Evolutionary conservation across 2,113 vertebrate species (phyloP).

Genomic region (Etheostoma cragini): DNA sequence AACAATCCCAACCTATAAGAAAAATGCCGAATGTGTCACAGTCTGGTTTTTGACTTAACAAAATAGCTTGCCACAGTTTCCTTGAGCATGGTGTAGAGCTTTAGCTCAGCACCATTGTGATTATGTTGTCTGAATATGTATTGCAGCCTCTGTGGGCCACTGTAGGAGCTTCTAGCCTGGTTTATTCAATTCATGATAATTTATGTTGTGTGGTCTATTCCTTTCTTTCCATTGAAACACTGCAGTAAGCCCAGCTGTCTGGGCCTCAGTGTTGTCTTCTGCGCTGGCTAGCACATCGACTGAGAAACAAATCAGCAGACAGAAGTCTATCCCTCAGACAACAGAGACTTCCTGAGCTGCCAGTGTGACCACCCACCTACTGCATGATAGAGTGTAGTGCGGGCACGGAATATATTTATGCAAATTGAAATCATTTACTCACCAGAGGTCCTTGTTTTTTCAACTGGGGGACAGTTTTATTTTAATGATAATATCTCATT

Average conservation of each 20-base stretch:
- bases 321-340: constrained; percentile 18
- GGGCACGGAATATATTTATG: constrained; percentile 42
- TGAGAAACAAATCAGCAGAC: constrained; percentile 19
- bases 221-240: neutral
- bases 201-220: constrained; percentile 10
- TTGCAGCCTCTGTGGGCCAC: neutral
- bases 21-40: neutral
- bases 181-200: constrained; percentile 12
- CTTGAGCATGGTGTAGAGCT: neutral
- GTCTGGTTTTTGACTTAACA: neutral
- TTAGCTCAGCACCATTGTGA: neutral
- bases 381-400: constrained; percentile 4
- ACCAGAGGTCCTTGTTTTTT: neutral
- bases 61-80: neutral
- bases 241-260: neutral
- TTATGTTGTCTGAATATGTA: neutral
- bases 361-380: constrained; percentile 30
- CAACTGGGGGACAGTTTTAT: constrained; percentile 18
- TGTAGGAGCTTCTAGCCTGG: neutral
- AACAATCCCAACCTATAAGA: neutral
- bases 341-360: constrained; percentile 23
- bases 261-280: neutral
- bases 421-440: constrained; percentile 25
- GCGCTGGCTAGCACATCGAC: constrained; percentile 21
- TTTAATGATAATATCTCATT: constrained; percentile 17